Evolutionary conservation across 2,113 vertebrate species (phyloP), one percentile per base, ranked within the genome.

Genomic region (Clinocottus analis): DNA sequence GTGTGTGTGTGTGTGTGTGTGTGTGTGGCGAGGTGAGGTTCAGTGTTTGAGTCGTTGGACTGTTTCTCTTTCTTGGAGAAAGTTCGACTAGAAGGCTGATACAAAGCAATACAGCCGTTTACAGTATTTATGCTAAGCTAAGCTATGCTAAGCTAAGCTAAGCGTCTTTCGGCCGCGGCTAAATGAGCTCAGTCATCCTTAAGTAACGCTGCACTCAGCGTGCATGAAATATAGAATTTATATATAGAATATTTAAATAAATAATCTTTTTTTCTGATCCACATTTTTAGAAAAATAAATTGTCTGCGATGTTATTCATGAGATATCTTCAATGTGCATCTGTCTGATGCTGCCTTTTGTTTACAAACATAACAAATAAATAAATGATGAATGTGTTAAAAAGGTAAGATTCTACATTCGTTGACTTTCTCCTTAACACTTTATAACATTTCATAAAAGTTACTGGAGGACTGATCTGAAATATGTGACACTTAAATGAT

Each of bases 11-110:
- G 39, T 41, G 11, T 39, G 37, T 39, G 9, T 39, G 37, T 39
- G 58, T 59, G 49, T 69, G n/a, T 65, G n/a, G 61, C 58, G 51
- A 64, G 6, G 16, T 67, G 47, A 72, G 35, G 33, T 68, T 72
- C 27, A 59, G 70, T 72, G 45, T 76, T 49, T n/a, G 29, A 41
- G 27, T 25, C 33, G 23, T 43, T 55, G 0, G 5, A 65, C 47
- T 53, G 14, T 19, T 2, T 49, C 8, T 2, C 47, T 56, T 55
- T 58, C 14, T 58, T 45, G 21, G 9, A 0, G 2, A 33, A 12
- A 65, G 33, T 53, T 39, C 31, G 4, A 45, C 1, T 0, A 62
- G 8, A 72, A 10, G 7, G n/a, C 6, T 72, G 51, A 61, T 45
- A 14, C 29, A 33, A 33, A 5, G 6, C 41, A 16, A 43, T 4